phyloP scores from a whole-genome alignment of 2,113 vertebrate species.

The Micromys minutus region DNA sequence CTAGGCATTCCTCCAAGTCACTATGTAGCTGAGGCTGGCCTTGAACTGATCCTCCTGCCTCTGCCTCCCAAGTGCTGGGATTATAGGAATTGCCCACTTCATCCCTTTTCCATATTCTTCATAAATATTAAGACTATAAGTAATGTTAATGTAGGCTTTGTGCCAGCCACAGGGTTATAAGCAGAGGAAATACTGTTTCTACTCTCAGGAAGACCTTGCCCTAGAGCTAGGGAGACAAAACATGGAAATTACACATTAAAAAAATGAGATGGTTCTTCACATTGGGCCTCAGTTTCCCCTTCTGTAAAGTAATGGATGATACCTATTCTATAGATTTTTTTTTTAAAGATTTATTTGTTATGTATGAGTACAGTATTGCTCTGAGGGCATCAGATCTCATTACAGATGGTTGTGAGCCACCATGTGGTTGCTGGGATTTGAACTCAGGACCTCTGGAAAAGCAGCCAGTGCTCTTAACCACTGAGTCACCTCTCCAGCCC shows the following conservation, averaged over 20 bases:
- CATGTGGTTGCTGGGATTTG: too few species aligned
- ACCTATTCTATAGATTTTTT: too few species aligned
- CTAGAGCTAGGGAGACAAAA: neutral
- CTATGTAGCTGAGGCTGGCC: neutral
- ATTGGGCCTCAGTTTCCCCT: neutral
- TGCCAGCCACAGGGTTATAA: neutral
- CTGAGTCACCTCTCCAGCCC: too few species aligned
- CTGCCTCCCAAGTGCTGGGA: neutral
- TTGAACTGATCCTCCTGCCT: neutral
- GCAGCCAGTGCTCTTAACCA: too few species aligned
- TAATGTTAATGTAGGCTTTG: neutral
- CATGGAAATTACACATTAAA: neutral
- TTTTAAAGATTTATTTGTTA: too few species aligned
- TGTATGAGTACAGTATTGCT: too few species aligned
- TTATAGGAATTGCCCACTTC: neutral
- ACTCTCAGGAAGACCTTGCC: neutral
- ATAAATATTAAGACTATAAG: neutral
- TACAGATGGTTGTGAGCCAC: too few species aligned
- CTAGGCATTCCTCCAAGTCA: neutral
- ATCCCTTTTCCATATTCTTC: neutral
- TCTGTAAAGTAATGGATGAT: constrained; percentile 16
- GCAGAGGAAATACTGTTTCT: neutral
- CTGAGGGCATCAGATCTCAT: too few species aligned
- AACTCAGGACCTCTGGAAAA: too few species aligned
- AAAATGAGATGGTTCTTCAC: neutral